Evolutionary conservation across 2,113 vertebrate genomes (phyloP).

Genomic region (Nestor notabilis): DNA sequence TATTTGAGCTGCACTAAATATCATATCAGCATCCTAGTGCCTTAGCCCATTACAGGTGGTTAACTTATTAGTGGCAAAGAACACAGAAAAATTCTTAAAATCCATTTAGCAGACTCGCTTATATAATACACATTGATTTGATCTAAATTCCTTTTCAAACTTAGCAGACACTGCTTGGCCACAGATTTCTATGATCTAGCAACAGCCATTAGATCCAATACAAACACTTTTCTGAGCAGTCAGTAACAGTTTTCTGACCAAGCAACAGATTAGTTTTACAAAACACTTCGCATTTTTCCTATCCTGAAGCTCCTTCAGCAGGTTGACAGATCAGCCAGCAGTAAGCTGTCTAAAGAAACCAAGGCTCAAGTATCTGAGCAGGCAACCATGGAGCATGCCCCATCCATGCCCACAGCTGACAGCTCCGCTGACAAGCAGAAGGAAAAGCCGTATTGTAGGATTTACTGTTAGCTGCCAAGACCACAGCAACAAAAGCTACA

Average conservation of each 20-base stretch:
- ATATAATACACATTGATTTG: not conserved
- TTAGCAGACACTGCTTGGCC: not conserved
- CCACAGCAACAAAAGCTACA: not conserved
- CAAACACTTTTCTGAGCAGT: not conserved
- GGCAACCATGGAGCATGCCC: not conserved
- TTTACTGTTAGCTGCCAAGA: not conserved
- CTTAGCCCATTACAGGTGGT: not conserved
- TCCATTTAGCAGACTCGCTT: not conserved
- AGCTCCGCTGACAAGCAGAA: not conserved
- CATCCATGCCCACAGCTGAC: not conserved
- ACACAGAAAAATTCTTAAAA: not conserved
- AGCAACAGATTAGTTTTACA: not conserved
- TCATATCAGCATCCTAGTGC: not conserved
- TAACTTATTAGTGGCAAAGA: slow-evolving; percentile 14
- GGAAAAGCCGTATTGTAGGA: not conserved
- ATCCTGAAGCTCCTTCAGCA: not conserved
- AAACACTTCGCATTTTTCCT: not conserved
- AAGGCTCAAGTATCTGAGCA: not conserved
- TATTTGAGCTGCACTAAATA: not conserved
- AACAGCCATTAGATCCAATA: not conserved
- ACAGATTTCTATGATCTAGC: not conserved
- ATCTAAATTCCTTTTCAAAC: not conserved
- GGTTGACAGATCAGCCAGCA: not conserved
- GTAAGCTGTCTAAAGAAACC: not conserved
- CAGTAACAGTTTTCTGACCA: not conserved